A percentile compares a stretch with the other conserved stretches of the same genome.
These are phyloP conservation scores for Alectura lathami DNA, from an alignment of 2,113 vertebrate genomes.

Conservation along the genomic window DNA sequence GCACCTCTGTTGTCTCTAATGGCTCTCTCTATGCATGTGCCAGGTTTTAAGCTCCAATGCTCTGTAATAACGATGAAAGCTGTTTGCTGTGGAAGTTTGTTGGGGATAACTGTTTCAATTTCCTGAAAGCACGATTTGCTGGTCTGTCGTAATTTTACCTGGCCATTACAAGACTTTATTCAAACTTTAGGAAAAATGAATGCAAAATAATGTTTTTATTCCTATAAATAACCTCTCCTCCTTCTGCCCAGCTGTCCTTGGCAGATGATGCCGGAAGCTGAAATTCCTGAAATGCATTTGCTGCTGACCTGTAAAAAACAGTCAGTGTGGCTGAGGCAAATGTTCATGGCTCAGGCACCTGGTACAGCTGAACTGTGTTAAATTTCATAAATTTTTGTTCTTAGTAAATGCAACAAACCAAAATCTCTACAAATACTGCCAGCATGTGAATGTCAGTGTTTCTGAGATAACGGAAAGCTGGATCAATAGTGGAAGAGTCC, in stretches of 20 bases:
- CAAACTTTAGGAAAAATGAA: not conserved
- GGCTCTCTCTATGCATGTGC: not conserved
- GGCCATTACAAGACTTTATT: not conserved
- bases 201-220: not conserved
- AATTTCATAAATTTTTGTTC: constrained; percentile 27
- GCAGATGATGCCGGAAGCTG: not conserved
- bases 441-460: not conserved
- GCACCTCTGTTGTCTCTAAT: not conserved
- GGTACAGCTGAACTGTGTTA: not conserved
- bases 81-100: not conserved
- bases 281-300: constrained; percentile 1
- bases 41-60: not conserved
- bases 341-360: constrained; percentile 1
- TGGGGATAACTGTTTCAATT: not conserved
- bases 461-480: constrained; percentile 44
- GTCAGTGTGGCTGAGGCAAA: not conserved
- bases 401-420: not conserved
- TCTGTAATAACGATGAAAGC: not conserved
- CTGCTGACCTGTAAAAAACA: not conserved
- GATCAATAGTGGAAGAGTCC: constrained; percentile 13
- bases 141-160: not conserved
- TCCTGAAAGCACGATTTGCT: not conserved
- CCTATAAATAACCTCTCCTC: constrained; percentile 36
- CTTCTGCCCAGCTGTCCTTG: not conserved
- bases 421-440: constrained; percentile 10